Base-by-base conservation (phyloP, 2,888 invertebrate genomes). In the Clostera curtula region DNA sequence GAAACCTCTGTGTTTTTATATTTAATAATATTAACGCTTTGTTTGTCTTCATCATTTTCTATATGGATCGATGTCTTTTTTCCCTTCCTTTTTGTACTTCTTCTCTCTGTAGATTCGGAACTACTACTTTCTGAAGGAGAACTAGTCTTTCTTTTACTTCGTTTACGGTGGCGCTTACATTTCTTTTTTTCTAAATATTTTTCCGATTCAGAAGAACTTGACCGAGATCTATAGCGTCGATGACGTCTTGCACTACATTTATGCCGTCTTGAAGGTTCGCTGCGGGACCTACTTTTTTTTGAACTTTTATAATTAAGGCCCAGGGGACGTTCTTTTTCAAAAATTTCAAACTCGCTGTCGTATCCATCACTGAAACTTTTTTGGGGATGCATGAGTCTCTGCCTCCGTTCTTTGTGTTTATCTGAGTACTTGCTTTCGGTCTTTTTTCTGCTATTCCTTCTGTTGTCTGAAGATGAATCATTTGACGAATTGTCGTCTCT, bases 351-450 rank as follows among this genome's bases (percentile, higher is more conserved):
- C 43, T 84, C 84, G 32, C 64, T 79, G 29, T 85, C 85, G 34
- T 82, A 83, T 6, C 84, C 85, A 48, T 85, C 85, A 51, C 84
- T 85, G 48, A 84, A 85, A 53, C 84, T 85, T 51, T 72, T 82
- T 57, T 83, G 77, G 23, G 63, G 44, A 19, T 66, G 65, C 28
- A 68, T 50, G 19, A 68, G 40, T 38, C 65, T 61, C 61, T 77
- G 77, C 43, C 72, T 55, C 19, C 73, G 63, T 30, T 73, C 71
- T 29, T 64, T 59, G 38, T 71, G 67, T 41, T 58, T 70, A 31
- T 62, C 66, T 25, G 58, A 50, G 47, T 69, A 56, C 43, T 62
- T 72, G 24, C 52, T 49, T 25, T 67, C 61, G 15, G 56, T 32
- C 51, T 51, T 64, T 47, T 50, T 63, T 37, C 49, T 64, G n/a